These are phyloP conservation scores for Leucoraja erinaceus DNA, from an alignment of 2,113 vertebrate species.

Conservation along the genomic window DNA sequence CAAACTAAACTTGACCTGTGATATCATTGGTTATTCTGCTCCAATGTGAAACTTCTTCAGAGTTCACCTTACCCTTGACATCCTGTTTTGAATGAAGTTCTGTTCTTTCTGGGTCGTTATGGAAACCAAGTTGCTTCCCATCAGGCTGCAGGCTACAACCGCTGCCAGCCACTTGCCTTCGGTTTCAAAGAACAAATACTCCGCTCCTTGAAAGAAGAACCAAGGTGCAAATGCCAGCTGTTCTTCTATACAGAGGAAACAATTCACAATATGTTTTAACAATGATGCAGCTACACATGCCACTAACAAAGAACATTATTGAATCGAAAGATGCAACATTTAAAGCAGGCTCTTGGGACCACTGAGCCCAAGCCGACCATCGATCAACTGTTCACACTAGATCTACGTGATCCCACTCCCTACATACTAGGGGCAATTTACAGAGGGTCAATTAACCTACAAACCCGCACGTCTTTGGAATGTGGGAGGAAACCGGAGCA, in stretches of 20 bases:
- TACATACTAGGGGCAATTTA: no score
- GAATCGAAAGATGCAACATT: no score
- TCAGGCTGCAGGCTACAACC: conserved; percentile 75
- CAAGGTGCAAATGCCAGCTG: conserved; percentile 56
- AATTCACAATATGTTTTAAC: not conserved
- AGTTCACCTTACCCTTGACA: conserved; percentile 61
- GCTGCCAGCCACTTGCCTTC: conserved; percentile 63
- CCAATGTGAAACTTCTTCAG: conserved; percentile 16
- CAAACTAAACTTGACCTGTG: conserved; percentile 7
- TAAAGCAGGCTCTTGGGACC: no score
- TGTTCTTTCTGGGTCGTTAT: conserved; percentile 75
- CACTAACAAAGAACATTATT: not conserved
- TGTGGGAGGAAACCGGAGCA: no score
- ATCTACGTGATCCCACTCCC: no score
- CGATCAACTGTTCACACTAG: no score
- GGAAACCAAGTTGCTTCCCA: conserved; percentile 64
- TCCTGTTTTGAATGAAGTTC: conserved; percentile 71
- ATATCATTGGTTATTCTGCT: conserved; percentile 40
- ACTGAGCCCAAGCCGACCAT: no score
- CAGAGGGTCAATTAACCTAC: no score
- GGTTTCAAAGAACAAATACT: conserved; percentile 69
- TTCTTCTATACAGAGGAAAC: conserved; percentile 58
- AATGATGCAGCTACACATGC: not conserved
- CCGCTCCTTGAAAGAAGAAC: conserved; percentile 76
- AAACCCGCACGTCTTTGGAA: no score